phyloP scores from a whole-genome alignment of 2,888 invertebrate genomes.

The Protophormia terraenovae region DNA sequence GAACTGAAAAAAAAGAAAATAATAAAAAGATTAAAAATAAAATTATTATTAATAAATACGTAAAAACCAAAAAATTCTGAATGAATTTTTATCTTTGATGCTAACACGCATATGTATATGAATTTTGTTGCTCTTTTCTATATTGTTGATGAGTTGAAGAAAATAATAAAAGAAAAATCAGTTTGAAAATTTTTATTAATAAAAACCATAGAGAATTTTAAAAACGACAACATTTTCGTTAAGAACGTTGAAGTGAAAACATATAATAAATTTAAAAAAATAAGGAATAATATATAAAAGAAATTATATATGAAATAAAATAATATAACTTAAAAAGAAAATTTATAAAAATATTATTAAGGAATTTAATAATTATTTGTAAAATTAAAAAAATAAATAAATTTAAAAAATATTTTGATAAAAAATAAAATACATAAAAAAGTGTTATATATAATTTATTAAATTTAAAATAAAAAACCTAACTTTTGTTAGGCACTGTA shows the following conservation, averaged over 20 bases:
- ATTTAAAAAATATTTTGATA: background rate
- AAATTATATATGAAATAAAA: background rate
- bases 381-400: background rate
- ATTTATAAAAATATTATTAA: too few species aligned
- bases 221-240: constrained; percentile 50
- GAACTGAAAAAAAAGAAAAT: constrained; percentile 4
- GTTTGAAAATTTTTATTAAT: constrained; percentile 46
- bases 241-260: constrained; percentile 48
- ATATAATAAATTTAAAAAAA: constrained; percentile 39
- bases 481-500: too few species aligned
- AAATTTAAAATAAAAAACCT: too few species aligned
- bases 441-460: too few species aligned
- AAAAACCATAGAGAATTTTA: constrained; percentile 40
- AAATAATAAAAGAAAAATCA: background rate
- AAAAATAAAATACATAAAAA: constrained; percentile 1
- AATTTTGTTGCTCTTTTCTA: background rate
- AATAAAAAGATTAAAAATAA: background rate
- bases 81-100: constrained; percentile 37
- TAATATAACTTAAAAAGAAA: background rate
- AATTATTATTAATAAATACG: constrained; percentile 31
- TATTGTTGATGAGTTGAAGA: background rate
- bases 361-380: too few species aligned
- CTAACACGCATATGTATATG: constrained; percentile 26
- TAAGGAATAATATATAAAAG: constrained; percentile 14
- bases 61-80: constrained; percentile 32